These are phyloP conservation scores for Fulmarus glacialis DNA, from an alignment of 2,113 vertebrate species.

Conservation along the genomic window DNA sequence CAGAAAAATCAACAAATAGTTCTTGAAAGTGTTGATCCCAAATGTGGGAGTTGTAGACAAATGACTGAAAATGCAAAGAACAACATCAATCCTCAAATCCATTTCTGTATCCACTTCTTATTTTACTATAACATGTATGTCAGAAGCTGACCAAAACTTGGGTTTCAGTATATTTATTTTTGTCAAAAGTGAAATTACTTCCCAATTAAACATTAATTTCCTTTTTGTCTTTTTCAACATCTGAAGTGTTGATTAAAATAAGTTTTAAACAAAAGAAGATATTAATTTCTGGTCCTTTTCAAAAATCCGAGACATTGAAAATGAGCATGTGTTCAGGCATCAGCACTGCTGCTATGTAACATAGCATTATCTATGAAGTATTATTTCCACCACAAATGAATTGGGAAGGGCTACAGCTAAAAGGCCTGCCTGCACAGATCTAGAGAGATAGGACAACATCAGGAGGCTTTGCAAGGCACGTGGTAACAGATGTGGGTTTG, in stretches of 20 bases:
- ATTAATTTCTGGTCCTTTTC: not conserved
- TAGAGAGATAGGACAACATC: not conserved
- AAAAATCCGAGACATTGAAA: not conserved
- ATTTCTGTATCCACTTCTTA: not conserved
- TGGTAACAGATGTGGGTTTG: not conserved
- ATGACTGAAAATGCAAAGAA: not conserved
- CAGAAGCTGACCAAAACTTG: not conserved
- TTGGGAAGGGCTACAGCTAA: not conserved
- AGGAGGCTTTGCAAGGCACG: not conserved
- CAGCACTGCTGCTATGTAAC: not conserved
- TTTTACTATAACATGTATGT: not conserved
- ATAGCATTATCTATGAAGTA: not conserved
- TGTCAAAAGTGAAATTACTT: not conserved
- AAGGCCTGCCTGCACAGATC: not conserved
- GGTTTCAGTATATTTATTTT: not conserved
- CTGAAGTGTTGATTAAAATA: not conserved
- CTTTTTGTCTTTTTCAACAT: not conserved
- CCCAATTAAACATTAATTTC: not conserved
- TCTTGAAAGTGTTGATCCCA: not conserved
- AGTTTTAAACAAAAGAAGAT: not conserved
- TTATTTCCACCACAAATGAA: not conserved
- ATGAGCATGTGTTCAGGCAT: accelerated
- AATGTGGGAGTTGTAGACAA: not conserved
- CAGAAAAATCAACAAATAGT: not conserved
- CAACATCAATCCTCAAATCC: not conserved